A percentile compares a stretch with the other conserved stretches of the same genome.
These are phyloP conservation scores for Electrophaes corylata DNA, from an alignment of 2,888 invertebrate genomes.

Conservation along the genomic window DNA sequence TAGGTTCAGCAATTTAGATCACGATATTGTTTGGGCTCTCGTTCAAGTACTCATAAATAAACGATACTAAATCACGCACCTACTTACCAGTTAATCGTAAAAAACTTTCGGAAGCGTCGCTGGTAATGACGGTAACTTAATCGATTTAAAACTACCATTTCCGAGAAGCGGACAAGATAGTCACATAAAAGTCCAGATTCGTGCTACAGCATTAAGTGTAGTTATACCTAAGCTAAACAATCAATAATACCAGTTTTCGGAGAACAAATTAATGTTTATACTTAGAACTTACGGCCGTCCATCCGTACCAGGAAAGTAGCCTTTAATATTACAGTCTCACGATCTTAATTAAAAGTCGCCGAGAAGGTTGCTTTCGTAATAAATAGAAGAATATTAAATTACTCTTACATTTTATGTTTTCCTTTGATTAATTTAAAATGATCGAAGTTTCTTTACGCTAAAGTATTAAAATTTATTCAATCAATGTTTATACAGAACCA, in stretches of 20 bases:
- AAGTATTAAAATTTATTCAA: not conserved
- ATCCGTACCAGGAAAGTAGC: slow-evolving; percentile 55
- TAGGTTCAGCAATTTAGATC: not conserved
- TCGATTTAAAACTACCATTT: slow-evolving; percentile 56
- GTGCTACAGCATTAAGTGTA: slow-evolving; percentile 38
- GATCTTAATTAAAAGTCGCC: slow-evolving; percentile 45
- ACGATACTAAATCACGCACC: slow-evolving; percentile 2
- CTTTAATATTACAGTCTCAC: slow-evolving; percentile 43
- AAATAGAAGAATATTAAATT: slow-evolving; percentile 18
- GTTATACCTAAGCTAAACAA: slow-evolving; percentile 50
- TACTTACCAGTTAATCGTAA: slow-evolving; percentile 17
- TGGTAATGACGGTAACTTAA: slow-evolving; percentile 48
- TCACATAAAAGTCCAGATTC: slow-evolving; percentile 53
- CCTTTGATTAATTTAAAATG: not conserved
- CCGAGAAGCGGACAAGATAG: slow-evolving; percentile 57
- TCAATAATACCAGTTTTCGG: slow-evolving; percentile 56
- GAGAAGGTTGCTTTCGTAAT: slow-evolving; percentile 34
- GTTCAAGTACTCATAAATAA: not conserved
- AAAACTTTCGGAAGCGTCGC: slow-evolving; percentile 45
- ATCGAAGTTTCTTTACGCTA: not conserved
- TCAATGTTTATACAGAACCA: not conserved
- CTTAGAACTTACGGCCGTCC: slow-evolving; percentile 49
- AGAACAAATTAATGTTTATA: slow-evolving; percentile 60
- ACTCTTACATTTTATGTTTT: slow-evolving; percentile 3
- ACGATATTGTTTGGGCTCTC: not conserved